Evolutionary conservation across 2,113 vertebrate genomes (phyloP).

Genomic region (Leucopsar rothschildi): DNA sequence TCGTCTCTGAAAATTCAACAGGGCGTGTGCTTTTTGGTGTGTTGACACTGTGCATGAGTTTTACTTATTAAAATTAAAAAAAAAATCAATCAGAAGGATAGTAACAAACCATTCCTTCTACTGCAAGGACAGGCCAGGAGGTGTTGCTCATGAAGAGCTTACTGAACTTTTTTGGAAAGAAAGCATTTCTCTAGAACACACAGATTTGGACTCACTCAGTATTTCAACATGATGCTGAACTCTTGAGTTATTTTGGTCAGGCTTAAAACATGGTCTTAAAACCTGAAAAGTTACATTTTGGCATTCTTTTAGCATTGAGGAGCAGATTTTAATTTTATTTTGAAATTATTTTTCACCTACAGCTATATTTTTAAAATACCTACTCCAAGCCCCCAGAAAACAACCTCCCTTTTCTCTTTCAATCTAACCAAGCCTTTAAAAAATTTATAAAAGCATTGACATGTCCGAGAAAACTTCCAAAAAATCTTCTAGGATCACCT

Average conservation of each 20-base stretch:
- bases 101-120: background rate
- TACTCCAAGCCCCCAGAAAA: background rate
- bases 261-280: background rate
- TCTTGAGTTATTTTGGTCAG: background rate
- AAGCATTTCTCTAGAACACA: background rate
- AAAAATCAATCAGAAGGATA: background rate
- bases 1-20: conserved; percentile 15
- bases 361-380: background rate
- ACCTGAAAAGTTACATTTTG: background rate
- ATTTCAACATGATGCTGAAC: background rate
- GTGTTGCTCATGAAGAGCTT: background rate
- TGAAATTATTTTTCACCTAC: background rate
- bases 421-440: background rate
- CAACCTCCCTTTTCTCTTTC: background rate
- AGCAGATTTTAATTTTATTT: background rate
- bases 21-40: background rate
- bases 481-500: background rate
- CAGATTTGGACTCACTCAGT: background rate
- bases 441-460: background rate
- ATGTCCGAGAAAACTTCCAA: background rate
- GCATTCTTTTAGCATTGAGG: background rate
- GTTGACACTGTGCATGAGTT: background rate
- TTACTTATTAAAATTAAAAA: background rate
- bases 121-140: background rate
- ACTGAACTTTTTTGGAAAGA: background rate